Evolutionary conservation across 1,140 invertebrate genomes (phyloP).

Genomic region (Listronotus bonariensis): DNA sequence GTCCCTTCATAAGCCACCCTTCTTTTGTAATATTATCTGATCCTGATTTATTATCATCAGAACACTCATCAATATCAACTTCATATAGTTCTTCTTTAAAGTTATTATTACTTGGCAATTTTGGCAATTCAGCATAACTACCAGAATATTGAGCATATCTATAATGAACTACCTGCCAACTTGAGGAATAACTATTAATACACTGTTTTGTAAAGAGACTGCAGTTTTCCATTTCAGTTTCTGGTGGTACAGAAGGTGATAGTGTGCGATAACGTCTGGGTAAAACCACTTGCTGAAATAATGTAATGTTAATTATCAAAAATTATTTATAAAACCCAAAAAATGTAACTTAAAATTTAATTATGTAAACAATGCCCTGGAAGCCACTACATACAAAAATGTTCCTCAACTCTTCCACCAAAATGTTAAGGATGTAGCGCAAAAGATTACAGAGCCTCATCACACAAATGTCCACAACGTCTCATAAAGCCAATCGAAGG

Average conservation of each 20-base stretch:
- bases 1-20: constrained; percentile 88
- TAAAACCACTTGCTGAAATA: constrained; percentile 74
- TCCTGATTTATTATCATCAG: constrained; percentile 70
- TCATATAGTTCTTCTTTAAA: constrained; percentile 84
- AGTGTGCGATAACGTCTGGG: constrained; percentile 78
- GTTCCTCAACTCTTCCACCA: no score
- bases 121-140: constrained; percentile 81
- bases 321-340: no score
- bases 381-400: no score
- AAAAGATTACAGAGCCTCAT: no score
- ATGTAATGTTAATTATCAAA: no score
- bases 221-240: constrained; percentile 59
- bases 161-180: constrained; percentile 86
- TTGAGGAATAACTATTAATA: constrained; percentile 81
- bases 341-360: no score
- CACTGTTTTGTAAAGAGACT: constrained; percentile 84
- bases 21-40: constrained; percentile 82
- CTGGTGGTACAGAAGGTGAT: constrained; percentile 69
- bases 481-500: no score
- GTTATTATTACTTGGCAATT: constrained; percentile 66
- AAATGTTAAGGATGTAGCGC: no score
- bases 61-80: constrained; percentile 84
- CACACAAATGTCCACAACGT: no score
- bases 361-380: no score
- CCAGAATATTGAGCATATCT: constrained; percentile 86